Evolutionary conservation across 2,888 invertebrate species (phyloP).

Genomic region (Apotomis capreana): DNA sequence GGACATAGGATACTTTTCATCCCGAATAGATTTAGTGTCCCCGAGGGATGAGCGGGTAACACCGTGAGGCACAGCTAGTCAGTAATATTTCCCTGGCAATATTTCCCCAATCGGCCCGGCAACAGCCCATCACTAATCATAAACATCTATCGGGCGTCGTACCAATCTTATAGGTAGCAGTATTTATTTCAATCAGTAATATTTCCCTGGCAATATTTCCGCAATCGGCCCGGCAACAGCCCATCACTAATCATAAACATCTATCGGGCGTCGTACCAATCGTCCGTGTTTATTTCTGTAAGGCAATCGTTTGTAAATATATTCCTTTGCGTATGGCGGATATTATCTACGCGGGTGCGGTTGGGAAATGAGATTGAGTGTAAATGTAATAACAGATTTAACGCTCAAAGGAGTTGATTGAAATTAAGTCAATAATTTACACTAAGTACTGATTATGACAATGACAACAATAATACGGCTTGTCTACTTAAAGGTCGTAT

Average conservation of each 20-base stretch:
- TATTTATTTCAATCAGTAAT: not conserved
- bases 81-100: not conserved
- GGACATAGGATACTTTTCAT: too few species aligned
- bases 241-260: conserved; percentile 15
- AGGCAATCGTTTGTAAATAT: conserved; percentile 18
- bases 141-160: conserved; percentile 11
- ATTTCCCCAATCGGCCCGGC: not conserved
- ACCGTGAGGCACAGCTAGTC: too few species aligned
- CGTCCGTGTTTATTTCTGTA: conserved; percentile 23
- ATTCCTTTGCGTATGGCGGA: not conserved
- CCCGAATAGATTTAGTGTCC: too few species aligned
- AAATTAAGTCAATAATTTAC: too few species aligned
- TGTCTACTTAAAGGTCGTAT: too few species aligned
- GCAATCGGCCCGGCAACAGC: not conserved
- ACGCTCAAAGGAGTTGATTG: not conserved
- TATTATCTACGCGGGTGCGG: not conserved
- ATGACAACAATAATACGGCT: too few species aligned
- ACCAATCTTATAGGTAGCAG: not conserved
- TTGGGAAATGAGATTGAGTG: not conserved
- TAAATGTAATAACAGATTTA: not conserved
- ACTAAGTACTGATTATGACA: too few species aligned
- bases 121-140: not conserved
- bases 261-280: conserved; percentile 3
- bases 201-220: not conserved
- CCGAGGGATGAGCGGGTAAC: too few species aligned